phyloP scores from a whole-genome alignment of 2,113 vertebrate species.

The Ammospiza caudacuta region DNA sequence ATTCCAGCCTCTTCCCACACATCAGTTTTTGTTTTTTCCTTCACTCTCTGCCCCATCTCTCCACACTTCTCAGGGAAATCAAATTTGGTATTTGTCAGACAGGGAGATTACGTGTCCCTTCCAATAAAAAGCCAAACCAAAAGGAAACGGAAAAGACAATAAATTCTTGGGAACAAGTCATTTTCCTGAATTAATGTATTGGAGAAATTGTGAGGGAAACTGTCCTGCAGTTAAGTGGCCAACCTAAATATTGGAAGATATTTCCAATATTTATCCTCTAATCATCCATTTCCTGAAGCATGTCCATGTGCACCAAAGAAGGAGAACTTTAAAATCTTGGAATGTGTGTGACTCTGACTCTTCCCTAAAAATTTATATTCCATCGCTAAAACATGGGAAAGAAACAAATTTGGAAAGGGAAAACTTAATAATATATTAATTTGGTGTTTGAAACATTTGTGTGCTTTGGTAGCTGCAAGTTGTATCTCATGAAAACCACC shows the following conservation, averaged over 20 bases:
- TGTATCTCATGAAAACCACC: not conserved
- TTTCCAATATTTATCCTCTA: too few species aligned
- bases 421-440: not conserved
- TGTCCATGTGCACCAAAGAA: not conserved
- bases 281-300: not conserved
- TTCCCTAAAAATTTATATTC: not conserved
- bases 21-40: not conserved
- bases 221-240: not conserved
- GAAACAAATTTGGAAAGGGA: not conserved
- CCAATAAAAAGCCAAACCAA: not conserved
- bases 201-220: not conserved
- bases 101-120: not conserved
- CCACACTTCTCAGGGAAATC: not conserved
- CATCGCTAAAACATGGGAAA: not conserved
- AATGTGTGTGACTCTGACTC: not conserved
- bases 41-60: slow-evolving; percentile 9
- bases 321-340: not conserved
- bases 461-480: not conserved
- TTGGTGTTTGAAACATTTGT: not conserved
- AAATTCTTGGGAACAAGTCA: not conserved
- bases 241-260: not conserved
- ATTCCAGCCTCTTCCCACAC: slow-evolving; percentile 45
- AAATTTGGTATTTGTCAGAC: not conserved
- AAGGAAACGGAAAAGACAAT: not conserved
- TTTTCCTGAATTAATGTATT: not conserved